phyloP scores from a whole-genome alignment of 2,888 invertebrate genomes.

The Archips crataeganus region DNA sequence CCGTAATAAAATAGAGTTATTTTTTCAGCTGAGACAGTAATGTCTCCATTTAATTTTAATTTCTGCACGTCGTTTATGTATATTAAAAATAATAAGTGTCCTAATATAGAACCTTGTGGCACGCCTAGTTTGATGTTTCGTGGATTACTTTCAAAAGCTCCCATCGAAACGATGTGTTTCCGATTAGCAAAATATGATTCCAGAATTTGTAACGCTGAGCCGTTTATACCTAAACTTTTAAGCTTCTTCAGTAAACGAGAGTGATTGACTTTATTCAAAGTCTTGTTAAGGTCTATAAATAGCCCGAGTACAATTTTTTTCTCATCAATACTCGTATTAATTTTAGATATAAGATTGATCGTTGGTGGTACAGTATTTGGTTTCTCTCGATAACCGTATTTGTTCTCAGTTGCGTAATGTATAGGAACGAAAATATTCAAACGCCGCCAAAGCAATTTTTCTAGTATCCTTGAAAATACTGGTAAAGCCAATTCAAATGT shows the following conservation, averaged over 20 bases:
- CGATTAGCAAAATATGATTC: background rate
- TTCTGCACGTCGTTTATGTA: background rate
- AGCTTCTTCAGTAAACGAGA: background rate
- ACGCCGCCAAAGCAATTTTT: background rate
- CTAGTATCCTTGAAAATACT: background rate
- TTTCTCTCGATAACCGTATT: slow-evolving; percentile 1
- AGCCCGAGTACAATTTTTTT: background rate
- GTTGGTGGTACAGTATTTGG: background rate
- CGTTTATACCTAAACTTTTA: background rate
- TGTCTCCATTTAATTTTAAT: background rate
- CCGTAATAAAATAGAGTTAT: slow-evolving; percentile 1
- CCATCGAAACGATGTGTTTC: background rate
- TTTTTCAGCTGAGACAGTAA: slow-evolving; percentile 1
- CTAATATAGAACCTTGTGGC: slow-evolving; percentile 1
- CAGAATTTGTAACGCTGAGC: background rate
- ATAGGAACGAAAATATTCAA: background rate
- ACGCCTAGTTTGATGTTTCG: background rate
- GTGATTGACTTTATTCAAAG: background rate
- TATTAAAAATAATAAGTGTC: slow-evolving; percentile 4
- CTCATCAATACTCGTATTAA: background rate
- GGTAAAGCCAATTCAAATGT: background rate
- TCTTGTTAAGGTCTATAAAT: background rate
- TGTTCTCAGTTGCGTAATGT: background rate
- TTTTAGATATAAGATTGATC: background rate
- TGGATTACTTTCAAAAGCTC: background rate